Base-by-base conservation (phyloP, 2,888 invertebrate species). In the Laothoe populi region DNA sequence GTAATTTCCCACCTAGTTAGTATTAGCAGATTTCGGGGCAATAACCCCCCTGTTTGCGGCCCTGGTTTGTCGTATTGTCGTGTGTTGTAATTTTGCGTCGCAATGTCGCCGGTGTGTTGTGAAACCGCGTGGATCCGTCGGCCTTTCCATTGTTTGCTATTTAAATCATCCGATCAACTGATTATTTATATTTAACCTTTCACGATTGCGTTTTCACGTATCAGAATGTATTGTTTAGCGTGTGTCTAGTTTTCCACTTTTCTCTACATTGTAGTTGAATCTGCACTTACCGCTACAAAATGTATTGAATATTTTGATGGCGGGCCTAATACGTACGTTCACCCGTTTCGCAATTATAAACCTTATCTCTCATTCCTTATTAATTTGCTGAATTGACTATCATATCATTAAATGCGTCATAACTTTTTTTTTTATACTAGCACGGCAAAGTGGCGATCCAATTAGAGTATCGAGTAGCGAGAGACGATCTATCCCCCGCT, bases 181-280 rank as follows among this genome's bases (percentile, higher is more conserved):
- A 90, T 90, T 84, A 81, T 81, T 80, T 79, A 81, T 82, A 81
- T 79, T 75, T 84, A 87, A 91, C 91, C 91, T 92, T 87, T 92
- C 91, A 92, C 91, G 92, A 91, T 78, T 85, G 83, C 77, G 65
- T 70, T 75, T 73, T 73, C 70, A 72, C 58, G 58, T 58, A 35
- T 62, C 16, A 11, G 46, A 46, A 46, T 24, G 46, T 23, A 16
- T 44, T 26, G 31, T 53, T 48, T 26, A 38, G 16, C 58, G 44
- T 44, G 24, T 61, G 44, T 26, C 16, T 10, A 21, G 24, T 24
- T 46, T 38, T 58, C 48, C 40, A 59, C 48, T 60, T 26, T 60
- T 38, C 35, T 40, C 24, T 58, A 19, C 3, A 0, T 40, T 58
- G 10, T 23, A 8, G 21, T 57, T 38, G 13, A n/a, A 26, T 4